Conservation (phyloP, 2,113 vertebrate genomes). For the Circaetus gallicus region DNA sequence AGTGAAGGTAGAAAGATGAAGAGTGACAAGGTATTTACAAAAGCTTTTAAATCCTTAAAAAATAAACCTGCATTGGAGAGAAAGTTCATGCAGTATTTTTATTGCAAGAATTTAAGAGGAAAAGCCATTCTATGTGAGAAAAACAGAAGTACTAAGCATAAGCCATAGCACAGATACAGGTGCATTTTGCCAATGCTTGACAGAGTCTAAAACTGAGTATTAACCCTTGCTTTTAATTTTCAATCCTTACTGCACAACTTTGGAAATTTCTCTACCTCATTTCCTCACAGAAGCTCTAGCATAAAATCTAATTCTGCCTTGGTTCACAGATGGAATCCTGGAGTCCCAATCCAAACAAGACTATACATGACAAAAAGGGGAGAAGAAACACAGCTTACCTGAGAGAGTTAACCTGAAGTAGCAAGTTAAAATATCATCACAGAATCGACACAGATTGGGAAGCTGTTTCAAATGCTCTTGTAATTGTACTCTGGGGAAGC, state of each 20-base stretch:
- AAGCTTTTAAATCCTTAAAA: not conserved
- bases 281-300: not conserved
- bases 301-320: not conserved
- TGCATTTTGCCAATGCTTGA: not conserved
- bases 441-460: conserved; percentile 88
- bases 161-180: not conserved
- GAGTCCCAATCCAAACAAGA: not conserved
- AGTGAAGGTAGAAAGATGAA: conserved; percentile 67
- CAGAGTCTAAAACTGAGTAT: not conserved
- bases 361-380: not conserved
- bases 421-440: conserved; percentile 85
- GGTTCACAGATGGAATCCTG: not conserved
- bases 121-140: not conserved
- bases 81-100: not conserved
- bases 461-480: conserved; percentile 93
- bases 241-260: not conserved
- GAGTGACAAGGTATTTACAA: conserved; percentile 56
- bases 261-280: not conserved
- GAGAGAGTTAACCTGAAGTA: conserved; percentile 82
- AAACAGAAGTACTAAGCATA: not conserved
- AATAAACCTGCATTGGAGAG: not conserved
- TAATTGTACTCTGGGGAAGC: conserved; percentile 86
- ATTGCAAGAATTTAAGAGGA: not conserved
- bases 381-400: conserved; percentile 69
- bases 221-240: not conserved